These are phyloP conservation scores for Eumeta japonica DNA, from an alignment of 1,140 invertebrate species.

Conservation along the genomic window DNA sequence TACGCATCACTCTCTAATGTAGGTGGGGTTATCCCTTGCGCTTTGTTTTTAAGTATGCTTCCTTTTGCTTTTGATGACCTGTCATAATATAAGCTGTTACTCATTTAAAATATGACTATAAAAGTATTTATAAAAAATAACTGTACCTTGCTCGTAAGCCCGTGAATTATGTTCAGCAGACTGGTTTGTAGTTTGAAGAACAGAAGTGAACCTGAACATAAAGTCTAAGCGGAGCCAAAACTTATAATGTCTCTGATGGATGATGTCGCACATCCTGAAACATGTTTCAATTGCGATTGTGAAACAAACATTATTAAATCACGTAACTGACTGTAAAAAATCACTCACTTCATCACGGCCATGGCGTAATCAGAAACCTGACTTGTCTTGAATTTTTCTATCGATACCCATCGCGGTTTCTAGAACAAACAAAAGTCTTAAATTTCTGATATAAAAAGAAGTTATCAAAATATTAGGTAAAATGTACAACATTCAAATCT, in stretches of 20 bases:
- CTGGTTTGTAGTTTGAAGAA: constrained; percentile 61
- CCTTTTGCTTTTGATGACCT: constrained; percentile 63
- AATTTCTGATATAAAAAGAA: no score
- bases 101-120: no score
- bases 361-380: constrained; percentile 70
- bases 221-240: constrained; percentile 58
- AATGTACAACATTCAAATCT: no score
- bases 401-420: constrained; percentile 74
- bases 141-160: constrained; percentile 63
- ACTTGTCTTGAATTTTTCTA: constrained; percentile 61
- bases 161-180: constrained; percentile 64
- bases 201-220: constrained; percentile 62
- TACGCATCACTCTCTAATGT: constrained; percentile 21
- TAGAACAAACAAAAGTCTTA: constrained; percentile 28
- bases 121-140: no score
- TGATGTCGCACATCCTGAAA: no score
- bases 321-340: no score
- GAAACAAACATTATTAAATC: no score
- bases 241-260: no score
- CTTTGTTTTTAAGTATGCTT: constrained; percentile 49
- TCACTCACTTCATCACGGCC: constrained; percentile 69
- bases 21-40: constrained; percentile 47
- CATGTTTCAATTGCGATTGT: no score
- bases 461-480: no score
- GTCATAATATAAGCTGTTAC: constrained; percentile 10